phyloP scores from a whole-genome alignment of 2,113 vertebrate genomes.

The Lepidothrix coronata region DNA sequence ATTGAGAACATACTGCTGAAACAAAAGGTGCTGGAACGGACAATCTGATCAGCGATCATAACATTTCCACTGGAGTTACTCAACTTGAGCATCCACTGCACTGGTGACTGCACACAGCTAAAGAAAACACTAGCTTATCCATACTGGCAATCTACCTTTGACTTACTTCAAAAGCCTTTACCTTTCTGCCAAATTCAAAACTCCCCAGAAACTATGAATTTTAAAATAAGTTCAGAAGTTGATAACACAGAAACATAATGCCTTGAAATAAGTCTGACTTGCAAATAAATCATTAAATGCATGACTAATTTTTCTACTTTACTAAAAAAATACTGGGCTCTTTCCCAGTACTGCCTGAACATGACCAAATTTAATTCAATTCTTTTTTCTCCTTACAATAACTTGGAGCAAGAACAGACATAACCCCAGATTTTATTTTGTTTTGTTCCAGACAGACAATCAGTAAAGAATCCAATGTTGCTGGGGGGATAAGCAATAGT shows the following conservation, averaged over 20 bases:
- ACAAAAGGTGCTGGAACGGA: conserved; percentile 38
- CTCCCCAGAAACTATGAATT: not conserved
- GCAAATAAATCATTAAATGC: conserved; percentile 27
- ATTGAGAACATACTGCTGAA: conserved; percentile 8
- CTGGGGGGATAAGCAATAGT: not conserved
- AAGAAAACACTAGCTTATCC: not conserved
- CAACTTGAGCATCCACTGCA: not conserved
- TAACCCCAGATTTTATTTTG: not conserved
- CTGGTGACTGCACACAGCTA: conserved; percentile 11
- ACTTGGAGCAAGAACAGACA: conserved; percentile 39
- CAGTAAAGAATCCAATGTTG: not conserved
- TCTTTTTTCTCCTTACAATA: conserved; percentile 24
- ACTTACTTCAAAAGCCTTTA: not conserved
- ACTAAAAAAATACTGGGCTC: conserved; percentile 44
- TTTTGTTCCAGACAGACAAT: not conserved
- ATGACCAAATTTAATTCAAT: conserved; percentile 17
- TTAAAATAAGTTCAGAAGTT: not conserved
- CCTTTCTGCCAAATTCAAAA: not conserved
- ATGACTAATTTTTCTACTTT: conserved; percentile 38
- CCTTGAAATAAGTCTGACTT: conserved; percentile 6
- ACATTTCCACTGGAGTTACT: conserved; percentile 20
- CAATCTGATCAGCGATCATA: not conserved
- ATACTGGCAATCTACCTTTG: not conserved
- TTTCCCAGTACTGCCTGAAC: conserved; percentile 32
- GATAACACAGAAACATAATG: conserved; percentile 1